Percentiles rank a stretch among this genome's conserved stretches.
These are phyloP conservation scores for Hydrozoanthus gracilis DNA, from an alignment of 92 coral and sea anemone genomes.

Conservation along the genomic window DNA sequence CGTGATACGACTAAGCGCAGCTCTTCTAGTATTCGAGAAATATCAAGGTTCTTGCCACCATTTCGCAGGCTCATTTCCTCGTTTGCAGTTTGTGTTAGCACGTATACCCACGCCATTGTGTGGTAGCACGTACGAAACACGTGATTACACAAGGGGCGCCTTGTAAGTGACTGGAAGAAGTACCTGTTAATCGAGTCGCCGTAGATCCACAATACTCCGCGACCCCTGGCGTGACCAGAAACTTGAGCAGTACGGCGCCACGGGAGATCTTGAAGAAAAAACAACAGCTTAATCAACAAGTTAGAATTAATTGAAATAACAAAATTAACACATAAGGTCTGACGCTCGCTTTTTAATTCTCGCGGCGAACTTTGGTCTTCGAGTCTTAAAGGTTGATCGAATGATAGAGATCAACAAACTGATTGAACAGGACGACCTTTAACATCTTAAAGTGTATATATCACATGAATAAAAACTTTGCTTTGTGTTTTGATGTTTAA, in stretches of 20 bases:
- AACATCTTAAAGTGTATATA: too few species aligned
- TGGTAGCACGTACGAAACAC: constrained; percentile 86
- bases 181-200: constrained; percentile 90
- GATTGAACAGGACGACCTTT: too few species aligned
- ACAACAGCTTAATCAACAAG: neutral
- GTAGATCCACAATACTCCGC: constrained; percentile 84
- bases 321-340: too few species aligned
- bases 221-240: constrained; percentile 80
- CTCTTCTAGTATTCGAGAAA: constrained; percentile 78
- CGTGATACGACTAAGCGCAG: constrained; percentile 59
- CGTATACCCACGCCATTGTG: constrained; percentile 92
- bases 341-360: too few species aligned
- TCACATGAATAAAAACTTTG: too few species aligned
- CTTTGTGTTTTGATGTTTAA: too few species aligned
- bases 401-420: too few species aligned
- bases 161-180: constrained; percentile 71
- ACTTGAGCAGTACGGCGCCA: constrained; percentile 35
- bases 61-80: constrained; percentile 79
- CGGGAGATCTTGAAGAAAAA: constrained; percentile 3
- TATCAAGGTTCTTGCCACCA: constrained; percentile 72
- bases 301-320: too few species aligned
- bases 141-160: constrained; percentile 74
- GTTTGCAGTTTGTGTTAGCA: constrained; percentile 66
- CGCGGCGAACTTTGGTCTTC: too few species aligned
- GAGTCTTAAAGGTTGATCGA: too few species aligned